Percentiles rank a stretch among this genome's conserved stretches.
Evolutionary conservation across 2,888 invertebrate species (phyloP).

Genomic region (Noctua janthina): DNA sequence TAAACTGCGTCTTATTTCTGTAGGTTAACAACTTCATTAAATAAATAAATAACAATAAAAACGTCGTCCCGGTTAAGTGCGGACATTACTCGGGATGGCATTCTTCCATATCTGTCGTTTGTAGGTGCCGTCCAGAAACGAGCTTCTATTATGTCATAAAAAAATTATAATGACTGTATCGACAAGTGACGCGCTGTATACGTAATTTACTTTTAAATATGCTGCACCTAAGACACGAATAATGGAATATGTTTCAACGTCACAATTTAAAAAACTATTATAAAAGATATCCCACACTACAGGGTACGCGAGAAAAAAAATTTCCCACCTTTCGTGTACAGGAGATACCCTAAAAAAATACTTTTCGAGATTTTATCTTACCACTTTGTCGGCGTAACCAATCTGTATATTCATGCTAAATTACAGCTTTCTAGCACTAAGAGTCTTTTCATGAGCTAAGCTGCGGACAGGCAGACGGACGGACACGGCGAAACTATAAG

Average conservation of each 20-base stretch:
- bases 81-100: constrained; percentile 57
- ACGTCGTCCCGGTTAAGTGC: constrained; percentile 44
- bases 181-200: constrained; percentile 41
- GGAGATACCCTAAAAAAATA: too few relatives aligned
- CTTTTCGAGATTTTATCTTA: too few relatives aligned
- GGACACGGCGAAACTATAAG: too few relatives aligned
- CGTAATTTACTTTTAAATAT: constrained; percentile 4
- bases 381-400: too few relatives aligned
- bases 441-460: too few relatives aligned
- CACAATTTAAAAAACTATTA: not conserved
- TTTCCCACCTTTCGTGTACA: too few relatives aligned
- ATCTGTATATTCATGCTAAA: too few relatives aligned
- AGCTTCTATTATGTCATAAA: constrained; percentile 58
- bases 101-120: constrained; percentile 53
- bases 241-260: not conserved
- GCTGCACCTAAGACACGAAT: constrained; percentile 1
- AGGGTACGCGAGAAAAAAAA: too few relatives aligned
- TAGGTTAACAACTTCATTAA: constrained; percentile 58
- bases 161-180: constrained; percentile 55
- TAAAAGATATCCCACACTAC: too few relatives aligned
- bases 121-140: constrained; percentile 50
- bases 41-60: constrained; percentile 61
- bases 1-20: constrained; percentile 23
- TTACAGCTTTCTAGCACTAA: too few relatives aligned
- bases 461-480: too few relatives aligned